phyloP scores from a whole-genome alignment of 2,113 vertebrate genomes.

The Charadrius vociferus region DNA sequence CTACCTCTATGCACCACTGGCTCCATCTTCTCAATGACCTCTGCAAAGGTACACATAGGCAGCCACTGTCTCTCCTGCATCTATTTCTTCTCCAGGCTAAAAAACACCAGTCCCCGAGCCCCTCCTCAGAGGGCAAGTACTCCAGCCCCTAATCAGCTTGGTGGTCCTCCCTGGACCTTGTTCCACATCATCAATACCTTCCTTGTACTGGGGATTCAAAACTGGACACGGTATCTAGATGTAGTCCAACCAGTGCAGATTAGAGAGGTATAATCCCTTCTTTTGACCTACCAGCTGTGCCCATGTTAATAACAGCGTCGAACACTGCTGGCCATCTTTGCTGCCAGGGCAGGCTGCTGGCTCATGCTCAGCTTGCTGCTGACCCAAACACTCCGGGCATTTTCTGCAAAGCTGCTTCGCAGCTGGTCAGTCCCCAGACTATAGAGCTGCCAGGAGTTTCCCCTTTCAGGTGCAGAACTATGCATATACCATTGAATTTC shows the following conservation, averaged over 20 bases:
- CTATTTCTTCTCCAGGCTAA: neutral
- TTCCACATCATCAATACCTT: neutral
- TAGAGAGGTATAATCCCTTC: neutral
- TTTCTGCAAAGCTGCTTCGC: neutral
- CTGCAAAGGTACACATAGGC: neutral
- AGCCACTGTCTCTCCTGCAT: neutral
- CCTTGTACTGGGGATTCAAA: neutral
- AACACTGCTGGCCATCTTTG: neutral
- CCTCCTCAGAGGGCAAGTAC: neutral
- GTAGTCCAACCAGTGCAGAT: neutral
- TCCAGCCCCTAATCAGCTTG: neutral
- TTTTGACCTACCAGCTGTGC: neutral
- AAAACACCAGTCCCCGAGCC: neutral
- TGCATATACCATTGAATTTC: neutral
- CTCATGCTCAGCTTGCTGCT: neutral
- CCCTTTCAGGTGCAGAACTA: neutral
- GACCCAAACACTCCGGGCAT: neutral
- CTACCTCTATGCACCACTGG: neutral
- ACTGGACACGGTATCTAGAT: neutral
- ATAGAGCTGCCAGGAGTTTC: neutral
- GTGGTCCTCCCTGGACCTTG: neutral
- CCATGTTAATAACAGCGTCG: neutral
- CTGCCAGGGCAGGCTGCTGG: neutral
- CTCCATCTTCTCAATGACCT: neutral
- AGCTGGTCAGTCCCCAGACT: neutral